Percentiles rank a stretch among this genome's conserved stretches.
Conservation (phyloP, 64 coral and sea anemone genomes). For the Montipora cactus region DNA sequence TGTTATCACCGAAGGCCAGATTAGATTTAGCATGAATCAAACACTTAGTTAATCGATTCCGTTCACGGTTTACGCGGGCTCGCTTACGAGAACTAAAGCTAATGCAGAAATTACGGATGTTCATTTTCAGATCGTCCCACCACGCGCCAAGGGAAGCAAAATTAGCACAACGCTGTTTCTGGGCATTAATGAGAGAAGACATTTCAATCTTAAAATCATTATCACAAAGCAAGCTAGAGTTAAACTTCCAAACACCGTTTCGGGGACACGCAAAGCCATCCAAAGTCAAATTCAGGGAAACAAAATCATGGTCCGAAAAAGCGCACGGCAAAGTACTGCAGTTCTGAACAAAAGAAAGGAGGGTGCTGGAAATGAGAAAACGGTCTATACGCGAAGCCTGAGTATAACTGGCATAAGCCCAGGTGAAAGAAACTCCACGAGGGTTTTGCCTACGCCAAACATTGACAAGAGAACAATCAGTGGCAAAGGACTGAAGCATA, state of each 20-base stretch:
- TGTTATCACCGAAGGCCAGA: too few species aligned
- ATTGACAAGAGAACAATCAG: background rate
- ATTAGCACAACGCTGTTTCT: too few species aligned
- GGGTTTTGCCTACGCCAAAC: constrained; percentile 19
- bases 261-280: background rate
- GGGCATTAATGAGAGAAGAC: background rate
- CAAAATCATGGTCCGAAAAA: constrained; percentile 27
- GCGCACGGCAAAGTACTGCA: background rate
- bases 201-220: background rate
- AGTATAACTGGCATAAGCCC: background rate
- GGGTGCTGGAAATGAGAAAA: background rate
- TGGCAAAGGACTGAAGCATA: background rate
- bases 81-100: too few species aligned
- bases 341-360: background rate
- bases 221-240: background rate
- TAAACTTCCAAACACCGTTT: constrained; percentile 48
- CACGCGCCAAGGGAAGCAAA: too few species aligned
- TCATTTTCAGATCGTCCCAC: too few species aligned
- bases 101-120: too few species aligned
- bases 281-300: background rate
- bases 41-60: too few species aligned
- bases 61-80: too few species aligned
- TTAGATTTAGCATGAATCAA: too few species aligned
- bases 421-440: background rate
- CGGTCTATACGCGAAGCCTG: constrained; percentile 17